Base-by-base conservation (phyloP, 2,888 invertebrate species). In the Abscondita cerata region DNA sequence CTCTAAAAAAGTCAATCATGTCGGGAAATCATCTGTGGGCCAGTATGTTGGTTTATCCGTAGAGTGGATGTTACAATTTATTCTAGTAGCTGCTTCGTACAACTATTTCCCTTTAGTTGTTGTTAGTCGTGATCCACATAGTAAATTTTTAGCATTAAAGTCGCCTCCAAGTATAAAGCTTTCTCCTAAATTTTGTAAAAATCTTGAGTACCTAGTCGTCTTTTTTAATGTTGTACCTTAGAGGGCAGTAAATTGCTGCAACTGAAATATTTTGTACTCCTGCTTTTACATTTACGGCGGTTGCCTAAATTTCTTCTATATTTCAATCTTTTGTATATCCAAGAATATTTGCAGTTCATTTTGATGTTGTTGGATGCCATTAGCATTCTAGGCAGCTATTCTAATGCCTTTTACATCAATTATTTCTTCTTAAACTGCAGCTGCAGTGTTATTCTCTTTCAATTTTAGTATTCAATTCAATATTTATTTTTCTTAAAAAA, bases 361-460 rank as follows among this genome's bases (percentile, higher is more conserved):
- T 36, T 50, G 34, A 34, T 50, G 33, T 50, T 50, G 50, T 33
- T 50, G 34, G 13, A 50, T 50, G 12, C 50, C 50, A 15, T 47
- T 47, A 9, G 25, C 25, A 47, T 44, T 44, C 11, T 19, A 44
- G 44, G 48, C 31, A 9, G 9, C 48, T 48, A 48, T 31, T 31
- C 48, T 25, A 5, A 25, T 48, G 13, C 20, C 25, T 31, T 48
- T 48, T 48, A 19, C 9, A 13, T 31, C 33, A 25, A 31, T 19
- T 48, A 25, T 25, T 48, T 48, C 31, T 31, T 4, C 15, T 48
- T 48, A 13, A 31, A 15, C 36, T 36, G 36, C 16, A 51, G 18
- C 16, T 51, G 16, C 34, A 50, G 13, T 34, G n/a, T 36, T 51
- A 4, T 36, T 51, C 8, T 16, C n/a, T 51, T 51, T 36, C 2